Conservation (phyloP, 2,888 invertebrate species). For the Metellina segmentata region DNA sequence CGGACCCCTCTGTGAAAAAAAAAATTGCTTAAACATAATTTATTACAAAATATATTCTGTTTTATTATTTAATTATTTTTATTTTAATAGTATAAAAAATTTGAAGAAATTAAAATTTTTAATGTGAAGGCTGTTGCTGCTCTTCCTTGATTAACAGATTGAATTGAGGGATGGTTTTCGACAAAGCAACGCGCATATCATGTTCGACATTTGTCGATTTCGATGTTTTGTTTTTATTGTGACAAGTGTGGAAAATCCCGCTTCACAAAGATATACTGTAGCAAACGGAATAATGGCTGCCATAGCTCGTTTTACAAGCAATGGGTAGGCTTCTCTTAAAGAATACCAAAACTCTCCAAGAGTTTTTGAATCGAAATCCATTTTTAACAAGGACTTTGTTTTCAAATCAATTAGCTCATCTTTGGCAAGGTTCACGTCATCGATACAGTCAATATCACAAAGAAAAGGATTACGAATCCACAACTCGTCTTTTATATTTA, state of each 20-base stretch:
- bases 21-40: constrained; percentile 64
- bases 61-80: constrained; percentile 23
- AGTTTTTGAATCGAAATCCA: constrained; percentile 20
- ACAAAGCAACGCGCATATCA: constrained; percentile 62
- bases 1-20: constrained; percentile 53
- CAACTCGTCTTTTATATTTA: constrained; percentile 64
- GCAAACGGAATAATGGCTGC: constrained; percentile 69
- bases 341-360: neutral
- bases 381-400: constrained; percentile 63
- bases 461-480: constrained; percentile 66
- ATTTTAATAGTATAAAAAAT: constrained; percentile 50
- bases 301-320: constrained; percentile 67
- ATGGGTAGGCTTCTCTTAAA: constrained; percentile 66
- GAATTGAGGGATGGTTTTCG: constrained; percentile 66
- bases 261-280: constrained; percentile 66
- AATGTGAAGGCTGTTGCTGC: constrained; percentile 64
- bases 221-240: too few species aligned
- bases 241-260: too few species aligned
- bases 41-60: constrained; percentile 61
- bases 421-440: constrained; percentile 65
- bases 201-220: constrained; percentile 62
- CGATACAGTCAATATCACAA: constrained; percentile 66
- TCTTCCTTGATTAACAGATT: constrained; percentile 58
- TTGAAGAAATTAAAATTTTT: constrained; percentile 63
- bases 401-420: constrained; percentile 66